Base-by-base conservation (phyloP, 2,797 vertebrate genomes). In the Platalea minor region DNA sequence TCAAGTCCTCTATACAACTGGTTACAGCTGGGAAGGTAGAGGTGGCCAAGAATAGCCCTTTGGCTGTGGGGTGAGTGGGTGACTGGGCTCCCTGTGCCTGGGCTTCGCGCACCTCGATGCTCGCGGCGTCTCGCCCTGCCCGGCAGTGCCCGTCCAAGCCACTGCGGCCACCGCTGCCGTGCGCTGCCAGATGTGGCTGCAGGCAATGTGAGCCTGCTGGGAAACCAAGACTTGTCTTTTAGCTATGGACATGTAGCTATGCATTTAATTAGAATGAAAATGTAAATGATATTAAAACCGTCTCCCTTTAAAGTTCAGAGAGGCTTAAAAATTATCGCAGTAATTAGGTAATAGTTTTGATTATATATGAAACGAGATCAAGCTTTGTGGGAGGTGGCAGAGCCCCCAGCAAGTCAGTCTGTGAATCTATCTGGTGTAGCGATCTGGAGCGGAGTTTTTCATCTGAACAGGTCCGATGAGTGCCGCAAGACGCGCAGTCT, bases 101-200 rank as follows among this genome's bases (percentile, higher is more conserved):
- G 48, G 16, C 26, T 86, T 59, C 0, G 0, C 28, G 11, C 11
- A 45, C 31, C 41, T 41, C 1, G 1, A 0, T 50, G 51, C 37
- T 85, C 6, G 0, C 33, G 2, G 51, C 51, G 41, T n/a, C 51
- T 85, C 21, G 77, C 28, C 39, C n/a, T 64, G 48, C 46, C 73
- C 8, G 0, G 60, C 70, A n/a, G 31, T 13, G 53, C 26, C 26
- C 0, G 0, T 28, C n/a, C n/a, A 20, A 50, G 73, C 20, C 15
- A 11, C 64, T 33, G 51, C 0, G 0, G 39, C 75, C 84, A 46
- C 17, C 2, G 0, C 45, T 57, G 69, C 0, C 0, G 16, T 18
- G 17, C 75, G 4, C 21, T 65, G 45, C 0, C 0, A 46, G 53
- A 28, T n/a, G 57, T 24, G 46, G 24, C 86, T 88, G 76, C 31